Conservation (phyloP, 1,140 invertebrate species). For the Formica selysi region DNA sequence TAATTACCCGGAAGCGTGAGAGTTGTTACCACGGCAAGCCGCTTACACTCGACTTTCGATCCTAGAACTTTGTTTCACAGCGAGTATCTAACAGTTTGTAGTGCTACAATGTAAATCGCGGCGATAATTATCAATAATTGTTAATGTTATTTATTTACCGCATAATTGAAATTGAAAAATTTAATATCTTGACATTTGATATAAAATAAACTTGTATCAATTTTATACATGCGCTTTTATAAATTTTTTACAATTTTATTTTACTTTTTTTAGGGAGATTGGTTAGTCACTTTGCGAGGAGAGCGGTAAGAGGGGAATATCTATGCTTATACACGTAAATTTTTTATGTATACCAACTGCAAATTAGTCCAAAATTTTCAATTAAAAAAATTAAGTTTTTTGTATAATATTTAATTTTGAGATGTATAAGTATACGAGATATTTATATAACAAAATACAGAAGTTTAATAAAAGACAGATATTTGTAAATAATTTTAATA, state of each 20-base stretch:
- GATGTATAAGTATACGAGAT: not conserved
- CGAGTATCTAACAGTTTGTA: slow-evolving; percentile 54
- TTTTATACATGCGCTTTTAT: not conserved
- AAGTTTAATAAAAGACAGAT: too few relatives aligned
- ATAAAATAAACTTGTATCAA: too few relatives aligned
- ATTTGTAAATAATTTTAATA: too few relatives aligned
- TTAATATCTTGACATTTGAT: not conserved
- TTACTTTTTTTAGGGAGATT: too few relatives aligned
- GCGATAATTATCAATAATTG: slow-evolving; percentile 50
- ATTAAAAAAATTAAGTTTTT: not conserved
- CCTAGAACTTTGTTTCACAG: slow-evolving; percentile 78
- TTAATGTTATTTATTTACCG: slow-evolving; percentile 37
- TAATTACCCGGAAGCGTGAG: slow-evolving; percentile 73
- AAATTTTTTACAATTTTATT: too few relatives aligned
- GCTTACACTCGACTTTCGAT: slow-evolving; percentile 72
- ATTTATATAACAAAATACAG: not conserved
- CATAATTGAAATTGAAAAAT: slow-evolving; percentile 33
- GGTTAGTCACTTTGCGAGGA: too few relatives aligned
- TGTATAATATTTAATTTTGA: not conserved
- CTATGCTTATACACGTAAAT: too few relatives aligned
- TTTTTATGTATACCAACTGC: too few relatives aligned
- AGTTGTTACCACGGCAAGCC: slow-evolving; percentile 65
- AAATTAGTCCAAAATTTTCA: too few relatives aligned
- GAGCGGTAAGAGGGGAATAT: too few relatives aligned
- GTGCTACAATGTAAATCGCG: slow-evolving; percentile 46